phyloP scores from a whole-genome alignment of 30 jellyfish, hydroid and myxozoan species.

The Pseudorhiza aurosa region DNA sequence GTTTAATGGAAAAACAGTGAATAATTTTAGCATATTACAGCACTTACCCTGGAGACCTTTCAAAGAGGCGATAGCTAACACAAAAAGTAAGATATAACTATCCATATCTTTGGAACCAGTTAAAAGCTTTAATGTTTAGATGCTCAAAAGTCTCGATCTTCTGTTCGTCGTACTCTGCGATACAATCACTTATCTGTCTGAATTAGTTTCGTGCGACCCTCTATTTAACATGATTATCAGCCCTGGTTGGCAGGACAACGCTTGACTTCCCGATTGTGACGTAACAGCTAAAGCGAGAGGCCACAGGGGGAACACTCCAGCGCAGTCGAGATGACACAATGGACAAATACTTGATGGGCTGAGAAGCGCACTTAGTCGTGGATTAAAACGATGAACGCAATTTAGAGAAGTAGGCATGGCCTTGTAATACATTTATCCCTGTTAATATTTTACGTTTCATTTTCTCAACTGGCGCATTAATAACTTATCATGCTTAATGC shows the following conservation, averaged over 20 bases:
- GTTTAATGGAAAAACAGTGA: too few relatives aligned
- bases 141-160: too few relatives aligned
- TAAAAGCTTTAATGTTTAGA: too few relatives aligned
- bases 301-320: not conserved
- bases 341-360: not conserved
- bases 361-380: not conserved
- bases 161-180: too few relatives aligned
- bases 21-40: too few relatives aligned
- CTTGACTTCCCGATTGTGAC: not conserved
- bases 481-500: not conserved
- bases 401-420: not conserved
- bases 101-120: too few relatives aligned
- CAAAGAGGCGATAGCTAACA: too few relatives aligned
- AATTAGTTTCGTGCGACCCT: not conserved
- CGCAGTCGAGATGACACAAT: not conserved
- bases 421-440: not conserved
- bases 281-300: not conserved
- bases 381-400: not conserved
- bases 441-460: not conserved
- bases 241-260: not conserved
- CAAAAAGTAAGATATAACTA: too few relatives aligned
- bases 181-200: constrained; percentile 9
- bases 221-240: not conserved
- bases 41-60: too few relatives aligned
- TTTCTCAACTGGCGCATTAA: not conserved